Percentiles rank a stretch among this genome's conserved stretches.
Evolutionary conservation across 2,888 invertebrate species (phyloP).

Genomic region (Dendrolimus houi): DNA sequence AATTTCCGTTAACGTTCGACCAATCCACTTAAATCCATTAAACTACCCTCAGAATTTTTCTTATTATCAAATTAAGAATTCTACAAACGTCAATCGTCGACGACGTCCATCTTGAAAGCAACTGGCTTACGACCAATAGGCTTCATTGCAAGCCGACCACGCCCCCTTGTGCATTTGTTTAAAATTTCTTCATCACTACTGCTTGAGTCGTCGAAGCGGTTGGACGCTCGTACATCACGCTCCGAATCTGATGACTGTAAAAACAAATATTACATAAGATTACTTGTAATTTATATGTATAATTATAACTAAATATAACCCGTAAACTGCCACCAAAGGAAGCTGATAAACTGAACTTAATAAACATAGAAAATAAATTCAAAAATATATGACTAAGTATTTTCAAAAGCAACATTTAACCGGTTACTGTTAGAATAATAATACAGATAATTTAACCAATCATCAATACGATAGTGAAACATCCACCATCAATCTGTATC

Average conservation of each 20-base stretch:
- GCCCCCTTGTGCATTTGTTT: conserved; percentile 41
- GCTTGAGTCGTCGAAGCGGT: conserved; percentile 54
- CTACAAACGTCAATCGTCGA: conserved; percentile 45
- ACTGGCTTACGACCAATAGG: conserved; percentile 50
- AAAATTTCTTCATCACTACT: conserved; percentile 64
- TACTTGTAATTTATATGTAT: background rate
- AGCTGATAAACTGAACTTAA: background rate
- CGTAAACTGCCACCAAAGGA: background rate
- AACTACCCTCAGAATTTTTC: background rate
- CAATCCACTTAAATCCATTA: no score
- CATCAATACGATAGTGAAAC: no score
- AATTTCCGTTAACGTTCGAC: no score
- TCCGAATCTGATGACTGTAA: conserved; percentile 36
- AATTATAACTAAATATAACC: background rate
- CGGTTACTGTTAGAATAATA: no score
- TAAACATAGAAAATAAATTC: background rate
- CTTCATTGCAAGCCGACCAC: conserved; percentile 59
- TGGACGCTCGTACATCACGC: conserved; percentile 21
- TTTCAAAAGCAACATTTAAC: no score
- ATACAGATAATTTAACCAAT: no score
- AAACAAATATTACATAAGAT: conserved; percentile 7
- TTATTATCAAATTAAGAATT: conserved; percentile 5
- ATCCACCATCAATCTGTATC: no score
- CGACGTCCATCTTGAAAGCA: conserved; percentile 58
- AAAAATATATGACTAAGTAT: no score